phyloP scores from a whole-genome alignment of 64 coral and sea anemone genomes.

The Trachythela sp. region DNA sequence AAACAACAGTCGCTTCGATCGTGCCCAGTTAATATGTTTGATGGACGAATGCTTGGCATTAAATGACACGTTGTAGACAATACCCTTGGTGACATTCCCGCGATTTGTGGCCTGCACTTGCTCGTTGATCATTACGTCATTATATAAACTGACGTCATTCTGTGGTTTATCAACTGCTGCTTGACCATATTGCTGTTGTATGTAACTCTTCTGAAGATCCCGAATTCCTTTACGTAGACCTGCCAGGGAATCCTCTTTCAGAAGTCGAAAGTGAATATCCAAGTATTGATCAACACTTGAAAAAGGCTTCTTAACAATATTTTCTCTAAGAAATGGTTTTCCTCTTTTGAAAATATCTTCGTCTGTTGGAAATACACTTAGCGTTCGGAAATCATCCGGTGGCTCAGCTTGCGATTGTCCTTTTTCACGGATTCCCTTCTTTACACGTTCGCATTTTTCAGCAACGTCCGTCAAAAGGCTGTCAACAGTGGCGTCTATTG shows the following conservation, averaged over 20 bases:
- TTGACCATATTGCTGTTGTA: neutral
- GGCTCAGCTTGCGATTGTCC: neutral
- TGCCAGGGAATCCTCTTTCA: constrained; percentile 1
- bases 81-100: neutral
- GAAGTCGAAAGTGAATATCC: constrained; percentile 12
- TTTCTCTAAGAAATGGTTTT: constrained; percentile 15
- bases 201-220: neutral
- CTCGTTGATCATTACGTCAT: neutral
- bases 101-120: neutral
- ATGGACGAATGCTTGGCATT: neutral
- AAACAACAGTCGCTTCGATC: neutral
- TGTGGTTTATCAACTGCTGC: neutral
- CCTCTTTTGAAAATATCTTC: neutral
- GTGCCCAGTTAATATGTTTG: neutral
- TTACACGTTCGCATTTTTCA: neutral
- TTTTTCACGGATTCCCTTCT: neutral
- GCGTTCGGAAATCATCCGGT: neutral
- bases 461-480: neutral
- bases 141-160: neutral
- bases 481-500: neutral
- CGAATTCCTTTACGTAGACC: neutral
- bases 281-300: neutral
- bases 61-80: neutral
- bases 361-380: neutral
- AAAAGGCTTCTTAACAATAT: neutral